Percentiles rank a stretch among this genome's conserved stretches.
Evolutionary conservation across 30 jellyfish, hydroid and myxozoan genomes (phyloP).

Genomic region (Aurelia sp.): DNA sequence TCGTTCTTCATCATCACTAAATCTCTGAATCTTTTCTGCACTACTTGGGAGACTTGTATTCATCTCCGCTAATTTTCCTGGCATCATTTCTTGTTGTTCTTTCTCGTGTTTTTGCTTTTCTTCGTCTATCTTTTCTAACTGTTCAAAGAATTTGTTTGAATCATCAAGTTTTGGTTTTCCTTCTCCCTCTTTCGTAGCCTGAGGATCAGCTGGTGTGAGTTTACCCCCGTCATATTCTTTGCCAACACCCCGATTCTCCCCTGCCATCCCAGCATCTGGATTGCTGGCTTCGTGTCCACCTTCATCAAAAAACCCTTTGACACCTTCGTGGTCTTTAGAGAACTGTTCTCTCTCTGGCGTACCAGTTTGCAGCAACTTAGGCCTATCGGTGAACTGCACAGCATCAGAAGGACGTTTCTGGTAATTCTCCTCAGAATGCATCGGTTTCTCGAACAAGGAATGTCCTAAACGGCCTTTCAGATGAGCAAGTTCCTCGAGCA

Average conservation of each 20-base stretch:
- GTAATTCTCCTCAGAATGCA: conserved; percentile 22
- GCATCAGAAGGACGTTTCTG: conserved; percentile 49
- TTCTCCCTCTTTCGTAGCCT: not conserved
- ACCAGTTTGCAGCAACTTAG: not conserved
- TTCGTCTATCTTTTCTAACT: conserved; percentile 78
- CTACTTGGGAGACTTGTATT: conserved; percentile 10
- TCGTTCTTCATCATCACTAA: conserved; percentile 66
- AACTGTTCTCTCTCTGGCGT: not conserved
- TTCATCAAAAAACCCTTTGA: not conserved
- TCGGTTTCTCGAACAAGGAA: conserved; percentile 10
- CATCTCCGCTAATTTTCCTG: conserved; percentile 41
- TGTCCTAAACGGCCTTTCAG: not conserved
- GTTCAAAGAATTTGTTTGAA: conserved; percentile 64
- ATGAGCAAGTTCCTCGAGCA: conserved; percentile 31
- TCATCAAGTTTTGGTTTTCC: conserved; percentile 40
- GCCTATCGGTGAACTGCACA: conserved; percentile 27
- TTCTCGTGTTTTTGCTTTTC: conserved; percentile 59
- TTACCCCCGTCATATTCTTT: conserved; percentile 65
- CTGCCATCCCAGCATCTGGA: conserved; percentile 21
- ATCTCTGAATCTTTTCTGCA: conserved; percentile 6
- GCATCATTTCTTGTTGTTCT: conserved; percentile 16
- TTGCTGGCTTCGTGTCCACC: not conserved
- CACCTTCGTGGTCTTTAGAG: conserved; percentile 18
- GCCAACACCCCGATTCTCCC: conserved; percentile 59
- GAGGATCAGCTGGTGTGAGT: conserved; percentile 51